Conservation (phyloP, 2,888 invertebrate genomes). For the Leptinotarsa juncta region DNA sequence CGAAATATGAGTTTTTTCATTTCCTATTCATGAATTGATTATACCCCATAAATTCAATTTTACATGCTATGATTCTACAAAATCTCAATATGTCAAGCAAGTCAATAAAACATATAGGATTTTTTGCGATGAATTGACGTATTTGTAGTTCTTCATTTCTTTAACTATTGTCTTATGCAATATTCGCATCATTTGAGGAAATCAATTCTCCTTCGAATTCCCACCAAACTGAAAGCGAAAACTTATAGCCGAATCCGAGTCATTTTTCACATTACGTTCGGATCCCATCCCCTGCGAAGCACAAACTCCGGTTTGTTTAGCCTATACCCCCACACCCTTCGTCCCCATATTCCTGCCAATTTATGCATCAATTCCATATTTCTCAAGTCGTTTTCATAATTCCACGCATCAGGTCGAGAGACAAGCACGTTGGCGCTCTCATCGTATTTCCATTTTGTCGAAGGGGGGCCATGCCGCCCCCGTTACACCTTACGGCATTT, state of each 20-base stretch:
- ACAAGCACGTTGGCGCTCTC: constrained; percentile 54
- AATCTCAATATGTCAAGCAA: too few species aligned
- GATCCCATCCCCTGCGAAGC: constrained; percentile 31
- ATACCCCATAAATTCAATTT: too few species aligned
- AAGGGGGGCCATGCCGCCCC: constrained; percentile 38
- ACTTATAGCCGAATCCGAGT: constrained; percentile 36
- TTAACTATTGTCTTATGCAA: too few species aligned
- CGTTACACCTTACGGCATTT: constrained; percentile 63
- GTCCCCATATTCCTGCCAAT: constrained; percentile 53
- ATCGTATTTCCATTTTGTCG: constrained; percentile 54
- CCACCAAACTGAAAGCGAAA: constrained; percentile 25
- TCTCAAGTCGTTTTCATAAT: constrained; percentile 68
- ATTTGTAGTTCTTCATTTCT: too few species aligned
- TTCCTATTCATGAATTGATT: too few species aligned
- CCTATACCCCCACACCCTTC: constrained; percentile 16
- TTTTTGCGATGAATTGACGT: too few species aligned
- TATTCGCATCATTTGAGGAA: too few species aligned
- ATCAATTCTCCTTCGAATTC: not conserved
- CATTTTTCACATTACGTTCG: constrained; percentile 36
- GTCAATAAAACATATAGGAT: too few species aligned
- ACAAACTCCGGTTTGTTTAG: constrained; percentile 37
- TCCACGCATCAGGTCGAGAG: constrained; percentile 65
- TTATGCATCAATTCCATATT: constrained; percentile 67
- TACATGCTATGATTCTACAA: too few species aligned
- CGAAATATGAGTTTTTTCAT: too few species aligned